phyloP scores from a whole-genome alignment of 2,797 vertebrate genomes.

The Spinibarbus caldwelli region DNA sequence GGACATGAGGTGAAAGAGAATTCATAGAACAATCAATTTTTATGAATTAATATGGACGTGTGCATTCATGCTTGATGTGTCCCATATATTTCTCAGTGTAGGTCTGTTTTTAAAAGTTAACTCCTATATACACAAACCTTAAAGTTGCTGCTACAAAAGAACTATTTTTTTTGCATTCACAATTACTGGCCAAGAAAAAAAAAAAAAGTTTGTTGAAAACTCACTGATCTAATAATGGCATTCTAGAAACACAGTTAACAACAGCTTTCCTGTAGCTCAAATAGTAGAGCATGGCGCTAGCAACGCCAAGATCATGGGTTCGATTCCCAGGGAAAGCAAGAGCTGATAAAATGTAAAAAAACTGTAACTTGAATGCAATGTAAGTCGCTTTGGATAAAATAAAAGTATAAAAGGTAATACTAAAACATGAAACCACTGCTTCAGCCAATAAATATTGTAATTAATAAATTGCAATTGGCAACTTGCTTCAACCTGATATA shows the following conservation, averaged over 20 bases:
- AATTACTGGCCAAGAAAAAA: neutral
- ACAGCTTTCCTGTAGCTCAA: too few relatives aligned
- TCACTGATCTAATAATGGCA: neutral
- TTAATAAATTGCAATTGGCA: neutral
- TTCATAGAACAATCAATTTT: neutral
- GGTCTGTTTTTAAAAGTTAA: neutral
- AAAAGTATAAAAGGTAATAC: neutral
- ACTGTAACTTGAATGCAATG: too few relatives aligned
- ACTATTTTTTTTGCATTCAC: neutral
- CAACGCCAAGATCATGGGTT: too few relatives aligned
- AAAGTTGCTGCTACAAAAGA: neutral
- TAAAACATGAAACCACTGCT: neutral
- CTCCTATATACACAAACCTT: neutral
- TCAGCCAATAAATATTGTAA: neutral
- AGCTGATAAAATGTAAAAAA: too few relatives aligned
- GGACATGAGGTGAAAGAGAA: neutral
- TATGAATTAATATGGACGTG: constrained; percentile 10
- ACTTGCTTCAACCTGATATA: neutral
- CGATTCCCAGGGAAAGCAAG: too few relatives aligned
- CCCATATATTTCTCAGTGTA: neutral
- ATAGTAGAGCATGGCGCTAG: too few relatives aligned
- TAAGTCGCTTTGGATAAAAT: too few relatives aligned
- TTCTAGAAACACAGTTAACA: too few relatives aligned
- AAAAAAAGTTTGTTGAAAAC: too few relatives aligned
- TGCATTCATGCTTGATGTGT: constrained; percentile 14